Evolutionary conservation across 2,888 invertebrate species (phyloP).

Genomic region (Pachymerium ferrugineum): DNA sequence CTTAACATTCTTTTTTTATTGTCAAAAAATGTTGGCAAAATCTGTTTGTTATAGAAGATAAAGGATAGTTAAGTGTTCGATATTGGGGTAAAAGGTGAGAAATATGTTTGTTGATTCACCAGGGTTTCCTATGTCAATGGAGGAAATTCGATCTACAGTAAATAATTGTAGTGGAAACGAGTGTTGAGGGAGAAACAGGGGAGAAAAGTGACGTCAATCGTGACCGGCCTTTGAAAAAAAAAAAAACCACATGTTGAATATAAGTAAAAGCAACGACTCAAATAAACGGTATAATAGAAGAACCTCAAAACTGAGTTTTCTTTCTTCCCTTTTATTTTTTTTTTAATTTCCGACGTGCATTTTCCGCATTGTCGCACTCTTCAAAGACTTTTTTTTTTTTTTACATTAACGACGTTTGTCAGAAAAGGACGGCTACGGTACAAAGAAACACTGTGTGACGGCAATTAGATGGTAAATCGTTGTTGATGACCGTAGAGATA

Average conservation of each 20-base stretch:
- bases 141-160: conserved; percentile 1
- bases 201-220: neutral
- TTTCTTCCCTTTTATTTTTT: neutral
- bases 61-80: neutral
- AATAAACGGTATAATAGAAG: neutral
- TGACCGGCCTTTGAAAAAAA: neutral
- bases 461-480: neutral
- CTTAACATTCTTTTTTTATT: too few species aligned
- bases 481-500: neutral
- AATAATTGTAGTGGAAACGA: neutral
- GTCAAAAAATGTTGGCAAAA: too few species aligned
- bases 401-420: neutral
- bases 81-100: neutral
- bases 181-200: neutral
- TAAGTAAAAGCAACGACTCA: neutral
- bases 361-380: neutral
- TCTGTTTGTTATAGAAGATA: neutral
- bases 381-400: neutral
- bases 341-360: neutral
- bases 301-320: neutral
- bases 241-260: neutral
- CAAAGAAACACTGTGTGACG: neutral
- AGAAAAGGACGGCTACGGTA: neutral
- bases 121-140: neutral
- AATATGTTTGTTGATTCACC: neutral